These are phyloP conservation scores for Plebejus argus DNA, from an alignment of 2,888 invertebrate species.

Conservation along the genomic window DNA sequence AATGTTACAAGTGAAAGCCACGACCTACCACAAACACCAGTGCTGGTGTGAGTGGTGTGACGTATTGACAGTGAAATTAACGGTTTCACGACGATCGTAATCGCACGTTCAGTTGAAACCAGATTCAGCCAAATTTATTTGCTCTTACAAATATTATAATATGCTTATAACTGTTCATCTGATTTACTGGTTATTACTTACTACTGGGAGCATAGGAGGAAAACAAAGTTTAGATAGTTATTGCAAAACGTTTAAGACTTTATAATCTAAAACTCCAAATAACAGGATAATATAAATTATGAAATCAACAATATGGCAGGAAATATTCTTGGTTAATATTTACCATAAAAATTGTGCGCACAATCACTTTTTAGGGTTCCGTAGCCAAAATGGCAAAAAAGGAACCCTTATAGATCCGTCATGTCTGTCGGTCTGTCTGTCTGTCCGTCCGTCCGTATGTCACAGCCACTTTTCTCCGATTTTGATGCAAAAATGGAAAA, in stretches of 20 bases:
- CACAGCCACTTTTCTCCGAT: too few species aligned
- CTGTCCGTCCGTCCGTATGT: too few species aligned
- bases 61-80: slow-evolving; percentile 20
- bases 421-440: too few species aligned
- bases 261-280: neutral
- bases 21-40: slow-evolving; percentile 24
- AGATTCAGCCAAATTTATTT: slow-evolving; percentile 23
- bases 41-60: neutral
- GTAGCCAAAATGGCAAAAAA: too few species aligned
- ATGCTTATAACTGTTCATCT: neutral
- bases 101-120: slow-evolving; percentile 23
- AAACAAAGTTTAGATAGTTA: neutral
- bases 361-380: too few species aligned
- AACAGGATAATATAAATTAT: neutral
- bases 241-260: neutral
- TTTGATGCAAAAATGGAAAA: too few species aligned
- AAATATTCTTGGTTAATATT: neutral
- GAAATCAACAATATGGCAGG: neutral
- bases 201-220: neutral
- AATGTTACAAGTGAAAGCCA: neutral
- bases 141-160: slow-evolving; percentile 3
- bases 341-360: neutral
- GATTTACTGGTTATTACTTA: neutral
- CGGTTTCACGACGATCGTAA: slow-evolving; percentile 20
- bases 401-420: too few species aligned